Base-by-base conservation (phyloP, 2,888 invertebrate species). In the Tipula unca region DNA sequence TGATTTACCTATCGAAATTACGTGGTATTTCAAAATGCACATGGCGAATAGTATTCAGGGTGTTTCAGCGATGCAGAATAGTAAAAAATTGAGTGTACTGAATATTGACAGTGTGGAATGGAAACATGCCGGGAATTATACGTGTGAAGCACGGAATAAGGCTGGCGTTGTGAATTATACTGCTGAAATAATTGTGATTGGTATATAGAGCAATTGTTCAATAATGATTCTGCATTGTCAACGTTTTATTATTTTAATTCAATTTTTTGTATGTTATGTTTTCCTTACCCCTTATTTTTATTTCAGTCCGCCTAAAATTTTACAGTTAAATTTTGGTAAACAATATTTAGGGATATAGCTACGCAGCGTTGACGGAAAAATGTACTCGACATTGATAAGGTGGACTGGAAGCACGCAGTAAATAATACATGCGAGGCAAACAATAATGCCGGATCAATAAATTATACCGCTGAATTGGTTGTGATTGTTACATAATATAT, bases 371-470 rank as follows among this genome's bases (percentile, higher is more conserved):
- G 94, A 87, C 92, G 93, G 89, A 93, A 93, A 86, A 93, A 93
- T 88, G 93, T 94, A 86, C 91, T 95, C 86, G 94, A 93, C 85
- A 95, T 95, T 88, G 95, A 95, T 88, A 93, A 94, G 84, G 93
- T 95, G 87, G 93, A 93, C 86, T 94, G 93, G 84, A 92, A 92
- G 86, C 94, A 95, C 88, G 94, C 94, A 85, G 96, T 95, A 88
- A 94, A 94, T 89, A 96, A 96, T 89, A 94, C 94, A 87, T 96
- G 96, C 89, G 92, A 93, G 87, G 95, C 94, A 86, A 93, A 93
- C 89, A 96, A 96, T 91, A 92, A 92, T 88, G 96, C 95, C 86
- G 96, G 95, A 89, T 91, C 91, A 87, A 92, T 94, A 88, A 93
- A 93, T 87, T 94, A 94, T 90, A 93, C 94, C 86, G 93, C 95